Conservation (phyloP, 2,888 invertebrate species). For the Deilephila elpenor region DNA sequence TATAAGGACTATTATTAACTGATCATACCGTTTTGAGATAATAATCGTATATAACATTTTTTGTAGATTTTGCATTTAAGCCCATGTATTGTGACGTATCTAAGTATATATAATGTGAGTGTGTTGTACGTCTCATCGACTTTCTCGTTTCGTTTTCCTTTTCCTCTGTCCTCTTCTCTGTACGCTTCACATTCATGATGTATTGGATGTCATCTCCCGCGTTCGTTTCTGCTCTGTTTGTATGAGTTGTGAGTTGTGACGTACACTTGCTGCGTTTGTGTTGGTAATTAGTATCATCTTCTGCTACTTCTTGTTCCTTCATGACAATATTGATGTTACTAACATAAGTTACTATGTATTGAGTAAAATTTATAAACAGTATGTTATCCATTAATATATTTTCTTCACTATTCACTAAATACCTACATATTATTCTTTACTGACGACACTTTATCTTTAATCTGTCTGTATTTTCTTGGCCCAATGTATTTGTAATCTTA, state of each 20-base stretch:
- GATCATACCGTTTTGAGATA: constrained; percentile 75
- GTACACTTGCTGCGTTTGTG: constrained; percentile 32
- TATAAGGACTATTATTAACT: constrained; percentile 74
- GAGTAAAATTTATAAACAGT: constrained; percentile 32
- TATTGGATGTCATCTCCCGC: constrained; percentile 4
- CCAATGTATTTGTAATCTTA: constrained; percentile 75
- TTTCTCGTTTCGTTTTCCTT: constrained; percentile 48
- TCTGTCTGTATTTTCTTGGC: constrained; percentile 64
- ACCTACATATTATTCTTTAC: constrained; percentile 32
- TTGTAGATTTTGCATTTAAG: constrained; percentile 82
- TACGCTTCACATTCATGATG: constrained; percentile 35
- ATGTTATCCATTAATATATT: constrained; percentile 27
- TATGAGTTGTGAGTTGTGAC: constrained; percentile 25
- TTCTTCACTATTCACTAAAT: constrained; percentile 39
- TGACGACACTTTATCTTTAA: constrained; percentile 37
- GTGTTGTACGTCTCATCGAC: constrained; percentile 71
- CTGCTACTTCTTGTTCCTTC: constrained; percentile 78
- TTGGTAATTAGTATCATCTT: constrained; percentile 43
- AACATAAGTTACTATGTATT: constrained; percentile 32
- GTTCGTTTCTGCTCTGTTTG: constrained; percentile 28
- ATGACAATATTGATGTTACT: constrained; percentile 61
- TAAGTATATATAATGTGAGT: constrained; percentile 76
- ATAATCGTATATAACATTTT: constrained; percentile 81
- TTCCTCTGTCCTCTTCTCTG: constrained; percentile 45
- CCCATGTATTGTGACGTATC: constrained; percentile 78